Evolutionary conservation across 2,113 vertebrate species (phyloP).

Genomic region (Australoheros scitulus): DNA sequence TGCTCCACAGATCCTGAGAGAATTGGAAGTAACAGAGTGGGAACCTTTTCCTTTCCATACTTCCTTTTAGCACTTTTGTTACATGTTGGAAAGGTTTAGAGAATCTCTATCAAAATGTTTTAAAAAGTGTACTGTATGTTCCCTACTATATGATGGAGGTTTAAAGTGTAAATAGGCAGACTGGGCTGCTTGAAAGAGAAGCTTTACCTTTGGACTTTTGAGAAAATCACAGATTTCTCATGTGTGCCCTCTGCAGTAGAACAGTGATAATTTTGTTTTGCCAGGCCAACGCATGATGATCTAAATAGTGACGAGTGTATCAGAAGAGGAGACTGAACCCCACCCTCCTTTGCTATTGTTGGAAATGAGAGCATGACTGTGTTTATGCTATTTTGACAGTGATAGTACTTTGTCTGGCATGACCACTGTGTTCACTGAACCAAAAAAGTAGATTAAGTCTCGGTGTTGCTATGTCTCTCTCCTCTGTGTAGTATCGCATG

Average conservation of each 20-base stretch:
- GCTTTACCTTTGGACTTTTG: background rate
- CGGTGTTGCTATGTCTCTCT: background rate
- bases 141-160: background rate
- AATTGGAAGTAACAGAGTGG: background rate
- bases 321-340: background rate
- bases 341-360: conserved; percentile 18
- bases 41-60: background rate
- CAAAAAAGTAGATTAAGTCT: conserved; percentile 32
- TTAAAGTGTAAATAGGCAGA: background rate
- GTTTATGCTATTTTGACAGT: conserved; percentile 21
- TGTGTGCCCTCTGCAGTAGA: background rate
- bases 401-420: conserved; percentile 23
- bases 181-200: background rate
- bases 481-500: background rate
- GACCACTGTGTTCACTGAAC: conserved; percentile 47
- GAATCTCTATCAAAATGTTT: background rate
- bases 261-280: background rate
- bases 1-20: background rate
- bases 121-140: background rate
- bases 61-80: background rate
- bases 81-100: background rate
- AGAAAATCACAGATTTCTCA: background rate
- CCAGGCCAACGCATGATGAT: background rate
- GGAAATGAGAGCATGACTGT: conserved; percentile 16
- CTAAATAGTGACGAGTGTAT: background rate